Evolutionary conservation across 2,113 vertebrate genomes (phyloP).

Genomic region (Psophia crepitans): DNA sequence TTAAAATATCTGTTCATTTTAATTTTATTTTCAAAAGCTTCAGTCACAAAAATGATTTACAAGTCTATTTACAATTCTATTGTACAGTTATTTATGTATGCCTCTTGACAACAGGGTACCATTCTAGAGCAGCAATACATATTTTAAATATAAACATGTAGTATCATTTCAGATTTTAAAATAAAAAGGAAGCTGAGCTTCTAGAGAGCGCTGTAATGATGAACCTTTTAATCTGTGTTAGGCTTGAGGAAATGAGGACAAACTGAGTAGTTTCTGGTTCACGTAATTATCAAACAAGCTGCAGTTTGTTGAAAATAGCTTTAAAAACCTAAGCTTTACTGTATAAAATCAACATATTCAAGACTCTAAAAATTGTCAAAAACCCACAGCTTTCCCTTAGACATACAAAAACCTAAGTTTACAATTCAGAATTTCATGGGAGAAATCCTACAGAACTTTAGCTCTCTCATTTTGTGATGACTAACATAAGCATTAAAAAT

Average conservation of each 20-base stretch:
- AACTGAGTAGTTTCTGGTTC: constrained; percentile 61
- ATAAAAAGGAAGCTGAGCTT: constrained; percentile 61
- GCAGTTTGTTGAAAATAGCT: constrained; percentile 75
- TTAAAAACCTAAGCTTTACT: constrained; percentile 73
- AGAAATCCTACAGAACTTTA: constrained; percentile 53
- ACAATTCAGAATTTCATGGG: constrained; percentile 62
- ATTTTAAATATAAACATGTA: constrained; percentile 75
- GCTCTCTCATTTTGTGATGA: constrained; percentile 37
- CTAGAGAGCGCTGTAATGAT: constrained; percentile 62
- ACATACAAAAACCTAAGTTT: constrained; percentile 70
- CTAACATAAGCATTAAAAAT: constrained; percentile 4
- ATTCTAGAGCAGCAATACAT: constrained; percentile 78
- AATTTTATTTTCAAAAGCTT: constrained; percentile 77
- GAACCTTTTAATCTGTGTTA: constrained; percentile 28
- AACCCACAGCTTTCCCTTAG: constrained; percentile 62
- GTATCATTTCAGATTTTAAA: constrained; percentile 73
- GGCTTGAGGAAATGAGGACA: constrained; percentile 34
- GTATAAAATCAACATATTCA: constrained; percentile 69
- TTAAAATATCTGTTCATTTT: constrained; percentile 52
- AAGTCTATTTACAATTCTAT: constrained; percentile 76
- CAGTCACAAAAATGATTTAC: constrained; percentile 75
- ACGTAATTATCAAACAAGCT: constrained; percentile 70
- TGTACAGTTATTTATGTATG: constrained; percentile 75
- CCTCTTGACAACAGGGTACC: constrained; percentile 79
- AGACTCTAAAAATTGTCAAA: constrained; percentile 67